Base-by-base conservation (phyloP, 2,888 invertebrate genomes). In the Hirudinaria manillensis region DNA sequence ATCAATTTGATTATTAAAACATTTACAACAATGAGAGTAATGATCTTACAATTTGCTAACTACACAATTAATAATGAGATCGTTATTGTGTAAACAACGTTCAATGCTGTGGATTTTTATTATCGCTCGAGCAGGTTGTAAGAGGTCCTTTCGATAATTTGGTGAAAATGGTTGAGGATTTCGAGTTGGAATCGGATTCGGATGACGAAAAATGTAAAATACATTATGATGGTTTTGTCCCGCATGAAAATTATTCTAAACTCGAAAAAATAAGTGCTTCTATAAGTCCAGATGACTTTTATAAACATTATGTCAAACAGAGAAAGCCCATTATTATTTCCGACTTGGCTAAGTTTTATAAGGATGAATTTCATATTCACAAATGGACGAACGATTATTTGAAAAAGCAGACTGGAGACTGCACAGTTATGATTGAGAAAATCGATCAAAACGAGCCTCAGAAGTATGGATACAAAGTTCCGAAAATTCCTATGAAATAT, bases 371-470 rank as follows among this genome's bases (percentile, higher is more conserved):
- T 75, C 27, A 75, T 21, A 71, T n/a, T 21, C 29, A 36, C n/a
- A 38, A 56, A 6, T 78, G 78, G 78, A 77, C 72, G 51, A 77
- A 68, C 51, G 24, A 70, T 19, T 78, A 77, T 34, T 61, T 78
- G 34, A 70, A 56, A 24, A 70, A 78, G 7, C 67, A 70, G n/a
- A 72, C 75, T 7, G 78, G 78, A 27, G 21, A 68, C 7, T 55
- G 53, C 3, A 68, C 71, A 10, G 75, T 78, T 53, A 38, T 75
- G 24, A 75, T 77, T 19, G 78, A 78, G 53, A 78, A 75, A 55
- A 38, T 78, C 32, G 56, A 38, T 2, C 21, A 32, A 2, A 38
- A 76, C 16, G 45, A 53, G n/a, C 70, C n/a, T 24, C 45, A 67
- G n/a, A 70, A 66, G 34, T 77, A 75, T 56, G 77, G 77, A 13